Conservation (phyloP, 2,113 vertebrate species). For the Ciconia boyciana region DNA sequence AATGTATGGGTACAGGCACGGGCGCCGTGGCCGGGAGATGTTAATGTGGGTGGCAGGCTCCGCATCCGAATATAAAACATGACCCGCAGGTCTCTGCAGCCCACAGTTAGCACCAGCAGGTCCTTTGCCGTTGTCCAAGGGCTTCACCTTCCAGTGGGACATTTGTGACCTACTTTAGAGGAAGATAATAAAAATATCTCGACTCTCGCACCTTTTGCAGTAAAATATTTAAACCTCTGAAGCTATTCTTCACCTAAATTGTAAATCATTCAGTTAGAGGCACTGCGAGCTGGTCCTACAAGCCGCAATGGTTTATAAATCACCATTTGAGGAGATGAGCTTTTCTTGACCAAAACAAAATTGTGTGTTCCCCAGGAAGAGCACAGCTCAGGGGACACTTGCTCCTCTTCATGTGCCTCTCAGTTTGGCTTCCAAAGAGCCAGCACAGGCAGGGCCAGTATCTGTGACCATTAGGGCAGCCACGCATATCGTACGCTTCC, state of each 20-base stretch:
- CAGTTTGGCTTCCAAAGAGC: neutral
- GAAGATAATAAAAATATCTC: neutral
- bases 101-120: neutral
- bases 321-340: neutral
- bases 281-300: neutral
- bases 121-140: neutral
- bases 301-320: neutral
- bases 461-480: fast-evolving
- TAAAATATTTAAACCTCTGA: constrained; percentile 44
- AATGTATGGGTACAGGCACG: constrained; percentile 26
- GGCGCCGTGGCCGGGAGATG: neutral
- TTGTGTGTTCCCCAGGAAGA: neutral
- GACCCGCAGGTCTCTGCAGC: constrained; percentile 21
- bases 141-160: neutral
- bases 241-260: neutral
- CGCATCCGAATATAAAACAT: constrained; percentile 45
- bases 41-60: constrained; percentile 5
- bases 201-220: constrained; percentile 13
- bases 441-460: neutral
- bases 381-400: neutral
- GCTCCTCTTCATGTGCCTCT: neutral
- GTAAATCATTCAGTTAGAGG: neutral
- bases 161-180: constrained; percentile 4
- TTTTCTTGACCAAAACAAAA: neutral
- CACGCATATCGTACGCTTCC: neutral